Base-by-base conservation (phyloP, 1,140 invertebrate species). In the Diploscapter pachys region DNA sequence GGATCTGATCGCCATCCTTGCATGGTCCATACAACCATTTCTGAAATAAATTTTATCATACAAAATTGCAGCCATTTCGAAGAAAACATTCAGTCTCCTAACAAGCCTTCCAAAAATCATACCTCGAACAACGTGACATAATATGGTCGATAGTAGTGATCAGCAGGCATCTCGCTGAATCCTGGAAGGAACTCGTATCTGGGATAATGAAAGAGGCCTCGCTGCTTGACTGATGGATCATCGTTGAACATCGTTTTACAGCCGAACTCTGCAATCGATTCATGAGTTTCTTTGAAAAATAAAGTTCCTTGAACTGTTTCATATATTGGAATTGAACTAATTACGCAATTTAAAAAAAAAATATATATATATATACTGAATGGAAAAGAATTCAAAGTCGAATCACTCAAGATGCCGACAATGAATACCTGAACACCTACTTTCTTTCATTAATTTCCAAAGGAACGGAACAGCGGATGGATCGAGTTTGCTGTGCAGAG, bases 161-260 rank as follows among this genome's bases (percentile, higher is more conserved):
- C 77, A 8, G 82, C 77, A 31, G 83, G 83, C 3, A 80, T 64
- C 11, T 73, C 63, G 6, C 51, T 64, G 70, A 83, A 83, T 54
- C 72, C 73, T 48, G 73, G 73, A 3, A 66, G 64, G 54, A 82
- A 81, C 54, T 70, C 74, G n/a, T 81, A 69, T 11, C 64, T 52
- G 51, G 78, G 77, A 62, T 83, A 83, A 65, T 84, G 77, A 56
- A 84, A 84, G 0, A 83, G 77, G 53, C 82, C 82, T 53, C 70
- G 71, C 6, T 71, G 64, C 4, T 65, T 72, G 56, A 55, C 72
- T 5, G 75, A 76, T 51, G 82, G 82, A 62, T 83, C 82, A 50
- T 83, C 82, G 55, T 83, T 83, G 72, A 82, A 80, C 50, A 84
- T 4, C 54, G 80, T 81, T 56, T 70, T 62, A 73, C 80, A 82